Percentiles rank a stretch among this genome's conserved stretches.
phyloP scores from a whole-genome alignment of 2,888 invertebrate genomes.

The Sinopyrophorus schimmeli region DNA sequence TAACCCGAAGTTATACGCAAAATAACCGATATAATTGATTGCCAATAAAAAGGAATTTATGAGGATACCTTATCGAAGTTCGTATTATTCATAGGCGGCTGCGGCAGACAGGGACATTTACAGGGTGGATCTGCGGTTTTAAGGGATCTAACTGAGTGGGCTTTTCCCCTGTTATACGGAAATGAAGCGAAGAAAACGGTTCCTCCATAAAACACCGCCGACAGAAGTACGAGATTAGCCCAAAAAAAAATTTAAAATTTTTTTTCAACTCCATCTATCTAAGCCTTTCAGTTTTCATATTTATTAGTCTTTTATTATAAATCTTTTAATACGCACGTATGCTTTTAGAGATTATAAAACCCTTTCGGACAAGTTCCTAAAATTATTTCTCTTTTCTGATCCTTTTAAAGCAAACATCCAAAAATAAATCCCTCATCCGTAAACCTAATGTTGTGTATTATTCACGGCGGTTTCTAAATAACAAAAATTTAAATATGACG shows the following conservation, averaged over 20 bases:
- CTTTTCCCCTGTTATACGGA: conserved; percentile 34
- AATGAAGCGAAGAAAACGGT: conserved; percentile 44
- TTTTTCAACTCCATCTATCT: too few relatives aligned
- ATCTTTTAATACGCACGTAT: too few relatives aligned
- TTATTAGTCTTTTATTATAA: too few relatives aligned
- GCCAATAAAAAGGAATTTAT: conserved; percentile 49
- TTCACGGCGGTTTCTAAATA: too few relatives aligned
- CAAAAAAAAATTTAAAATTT: conserved; percentile 28
- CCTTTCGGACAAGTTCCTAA: too few relatives aligned
- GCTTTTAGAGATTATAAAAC: too few relatives aligned
- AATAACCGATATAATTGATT: conserved; percentile 46
- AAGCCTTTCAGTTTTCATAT: too few relatives aligned
- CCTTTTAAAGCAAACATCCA: too few relatives aligned
- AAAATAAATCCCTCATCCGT: too few relatives aligned
- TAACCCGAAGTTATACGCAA: conserved; percentile 41
- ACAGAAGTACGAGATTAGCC: conserved; percentile 35
- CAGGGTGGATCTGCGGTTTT: conserved; percentile 39
- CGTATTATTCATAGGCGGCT: conserved; percentile 48
- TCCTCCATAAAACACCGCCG: conserved; percentile 43
- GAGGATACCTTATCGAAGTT: conserved; percentile 45
- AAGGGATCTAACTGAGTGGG: conserved; percentile 33
- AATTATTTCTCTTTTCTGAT: too few relatives aligned
- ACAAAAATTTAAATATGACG: too few relatives aligned
- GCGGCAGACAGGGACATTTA: conserved; percentile 47
- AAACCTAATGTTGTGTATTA: too few relatives aligned